Base-by-base conservation (phyloP, 2,797 vertebrate genomes). In the Falco biarmicus region DNA sequence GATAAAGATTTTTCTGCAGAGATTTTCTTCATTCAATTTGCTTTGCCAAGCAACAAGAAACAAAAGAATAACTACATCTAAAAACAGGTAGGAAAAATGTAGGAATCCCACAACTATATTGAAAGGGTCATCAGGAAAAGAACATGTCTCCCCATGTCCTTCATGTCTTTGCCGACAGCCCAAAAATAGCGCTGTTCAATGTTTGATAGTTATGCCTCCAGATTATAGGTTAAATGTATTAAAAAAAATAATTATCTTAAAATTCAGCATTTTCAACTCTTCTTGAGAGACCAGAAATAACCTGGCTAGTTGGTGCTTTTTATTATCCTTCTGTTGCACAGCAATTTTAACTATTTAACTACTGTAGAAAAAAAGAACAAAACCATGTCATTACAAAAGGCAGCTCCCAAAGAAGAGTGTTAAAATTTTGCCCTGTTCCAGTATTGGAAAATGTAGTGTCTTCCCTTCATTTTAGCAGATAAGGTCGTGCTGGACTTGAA, bases 1-100 rank as follows among this genome's bases (percentile, higher is more conserved):
- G 96, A 96, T 73, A 89, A 94, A 93, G 28, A 89, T 87, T 97
- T 91, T 92, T 93, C 92, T 96, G 76, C 84, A 81, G 92, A 87
- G 63, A 88, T 91, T 96, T 97, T 86, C 73, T 84, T 94, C 88
- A 83, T 87, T 95, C 92, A 95, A 92, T 89, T 75, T 69, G 51
- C 80, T 96, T 93, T 89, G 71, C 90, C 93, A 94, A 89, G 83
- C 89, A 95, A 92, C 74, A 78, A 92, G 84, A 95, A 96, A 89
- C 90, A 94, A 96, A 93, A 94, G 90, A 82, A 89, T 39, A 95
- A 92, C 63, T 41, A 22, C 7, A 8, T 25, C 75, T 89, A 87
- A 94, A 93, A 93, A 94, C 56, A 91, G 63, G 73, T 43, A 65
- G 10, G 29, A 54, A 93, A 95, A 77, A 68, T 9, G 43, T n/a